phyloP scores from a whole-genome alignment of 2,113 vertebrate species.

The Aptenodytes forsteri region DNA sequence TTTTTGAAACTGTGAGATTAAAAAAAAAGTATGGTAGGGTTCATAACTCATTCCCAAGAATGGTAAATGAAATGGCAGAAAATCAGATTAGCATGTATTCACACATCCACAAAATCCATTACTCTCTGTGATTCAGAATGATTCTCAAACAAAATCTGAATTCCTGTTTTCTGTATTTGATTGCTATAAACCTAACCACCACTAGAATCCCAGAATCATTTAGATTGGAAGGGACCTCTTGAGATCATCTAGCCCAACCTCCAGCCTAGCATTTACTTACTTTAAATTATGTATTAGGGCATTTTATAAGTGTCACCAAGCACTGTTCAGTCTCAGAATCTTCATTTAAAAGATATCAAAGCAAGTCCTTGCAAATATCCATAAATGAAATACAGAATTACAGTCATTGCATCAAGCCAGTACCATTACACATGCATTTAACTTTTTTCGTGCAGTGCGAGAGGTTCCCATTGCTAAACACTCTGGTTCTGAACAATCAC shows the following conservation, averaged over 20 bases:
- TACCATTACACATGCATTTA: background rate
- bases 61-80: background rate
- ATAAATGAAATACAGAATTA: background rate
- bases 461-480: background rate
- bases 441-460: background rate
- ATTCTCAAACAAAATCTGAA: background rate
- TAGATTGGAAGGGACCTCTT: background rate
- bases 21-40: background rate
- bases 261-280: background rate
- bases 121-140: background rate
- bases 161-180: background rate
- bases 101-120: background rate
- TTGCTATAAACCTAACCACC: background rate
- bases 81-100: background rate
- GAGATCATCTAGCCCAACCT: background rate
- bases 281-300: background rate
- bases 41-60: background rate
- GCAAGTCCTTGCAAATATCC: background rate
- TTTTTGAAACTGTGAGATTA: background rate
- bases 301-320: background rate
- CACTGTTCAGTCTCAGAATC: background rate
- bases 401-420: background rate
- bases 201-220: background rate
- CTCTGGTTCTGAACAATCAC: background rate
- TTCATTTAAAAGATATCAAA: background rate